Base-by-base conservation (phyloP, 1,140 invertebrate species). In the Pseudobourletiella spinata region DNA sequence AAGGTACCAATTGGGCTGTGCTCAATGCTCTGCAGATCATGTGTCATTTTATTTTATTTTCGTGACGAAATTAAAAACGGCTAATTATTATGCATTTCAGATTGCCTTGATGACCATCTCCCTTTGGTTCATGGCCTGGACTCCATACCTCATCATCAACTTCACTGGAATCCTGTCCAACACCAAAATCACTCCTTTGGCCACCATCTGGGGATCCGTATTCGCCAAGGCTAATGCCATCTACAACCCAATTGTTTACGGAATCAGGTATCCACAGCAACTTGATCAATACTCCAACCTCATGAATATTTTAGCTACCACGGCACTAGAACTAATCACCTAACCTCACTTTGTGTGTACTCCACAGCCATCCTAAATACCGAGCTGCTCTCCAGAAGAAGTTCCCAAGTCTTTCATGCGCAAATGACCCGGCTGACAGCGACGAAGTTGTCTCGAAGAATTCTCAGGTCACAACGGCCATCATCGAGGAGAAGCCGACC, bases 111-210 rank as follows among this genome's bases (percentile, higher is more conserved):
- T 85, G 75, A 91, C 88, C 42, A 87, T 91, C 57, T 80, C 83
- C 0, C 73, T 90, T 58, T 92, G 86, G 86, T 85, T 91, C 74
- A 80, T 89, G 76, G 88, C 88, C 2, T 89, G 87, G 87, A 88
- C 86, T 16, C 87, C 87, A n/a, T 89, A 89, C 71, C 73, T 88
- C 20, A 82, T 88, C 18, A 88, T 90, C 67, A 89, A 89, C 71
- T 85, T 79, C 71, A 77, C 83, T 59, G 88, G 86, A 2, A 82
- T 90, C 44, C 88, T 89, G 71, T 78, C 82, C 56, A 76, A 75
- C 14, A 73, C 77, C 11, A 82, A 79, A 20, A 82, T 91, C 26
- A 86, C 79, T 60, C 86, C 87, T 15, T 74, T 88, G 52, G 81
- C 81, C 57, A 86, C 84, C 29, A 88, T 88, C 70, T 88, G 86